phyloP scores from a whole-genome alignment of 2,797 vertebrate genomes.

The Enteromius afrohamiltoni region DNA sequence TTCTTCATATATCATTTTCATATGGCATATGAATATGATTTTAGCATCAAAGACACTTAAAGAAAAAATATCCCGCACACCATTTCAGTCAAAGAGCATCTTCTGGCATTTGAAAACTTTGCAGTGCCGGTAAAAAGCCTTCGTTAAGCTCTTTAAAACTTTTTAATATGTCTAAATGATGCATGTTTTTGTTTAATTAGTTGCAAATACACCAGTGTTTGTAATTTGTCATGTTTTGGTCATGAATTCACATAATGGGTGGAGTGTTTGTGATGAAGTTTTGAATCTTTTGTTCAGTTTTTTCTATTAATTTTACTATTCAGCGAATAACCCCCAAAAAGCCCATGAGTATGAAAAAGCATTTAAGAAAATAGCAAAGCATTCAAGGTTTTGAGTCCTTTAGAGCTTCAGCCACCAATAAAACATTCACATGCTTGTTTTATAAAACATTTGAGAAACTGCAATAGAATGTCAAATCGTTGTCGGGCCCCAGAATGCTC shows the following conservation, averaged over 20 bases:
- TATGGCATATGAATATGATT: neutral
- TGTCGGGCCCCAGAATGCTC: neutral
- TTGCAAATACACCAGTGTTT: neutral
- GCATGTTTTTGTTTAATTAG: neutral
- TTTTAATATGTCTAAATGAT: neutral
- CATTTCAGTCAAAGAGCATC: neutral
- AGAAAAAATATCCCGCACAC: neutral
- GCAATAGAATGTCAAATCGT: neutral
- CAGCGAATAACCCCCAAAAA: neutral
- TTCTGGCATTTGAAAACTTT: neutral
- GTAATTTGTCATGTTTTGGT: neutral
- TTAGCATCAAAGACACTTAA: slow-evolving; percentile 9
- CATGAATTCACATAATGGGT: neutral
- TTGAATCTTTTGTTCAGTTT: neutral
- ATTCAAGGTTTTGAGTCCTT: neutral
- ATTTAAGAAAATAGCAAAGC: neutral
- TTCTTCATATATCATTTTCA: slow-evolving; percentile 1
- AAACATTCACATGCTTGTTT: slow-evolving; percentile 18
- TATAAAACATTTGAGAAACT: neutral
- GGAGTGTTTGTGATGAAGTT: neutral
- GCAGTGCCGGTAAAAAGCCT: neutral
- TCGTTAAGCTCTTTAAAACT: neutral
- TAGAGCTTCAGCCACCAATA: neutral
- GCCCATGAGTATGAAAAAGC: neutral
- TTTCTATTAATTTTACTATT: neutral